Percentiles rank a stretch among this genome's conserved stretches.
Conservation (phyloP, 2,113 vertebrate genomes). For the Notothenia coriiceps region DNA sequence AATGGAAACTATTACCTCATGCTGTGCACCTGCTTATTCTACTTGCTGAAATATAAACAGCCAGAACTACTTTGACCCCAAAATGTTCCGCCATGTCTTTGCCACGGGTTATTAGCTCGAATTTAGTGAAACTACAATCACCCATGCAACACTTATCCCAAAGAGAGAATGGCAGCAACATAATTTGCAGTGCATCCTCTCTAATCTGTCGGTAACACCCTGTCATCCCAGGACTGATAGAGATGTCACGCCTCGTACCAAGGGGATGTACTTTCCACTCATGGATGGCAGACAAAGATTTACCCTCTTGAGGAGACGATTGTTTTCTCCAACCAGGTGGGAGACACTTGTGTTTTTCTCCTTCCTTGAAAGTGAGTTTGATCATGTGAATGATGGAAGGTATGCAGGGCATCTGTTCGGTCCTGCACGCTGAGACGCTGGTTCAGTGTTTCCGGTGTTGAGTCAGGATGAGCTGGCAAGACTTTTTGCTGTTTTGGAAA, state of each 20-base stretch:
- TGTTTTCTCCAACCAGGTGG: constrained; percentile 51
- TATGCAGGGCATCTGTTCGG: constrained; percentile 68
- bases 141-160: constrained; percentile 1
- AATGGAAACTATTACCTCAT: constrained; percentile 53
- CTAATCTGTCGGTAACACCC: constrained; percentile 49
- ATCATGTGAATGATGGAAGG: constrained; percentile 58
- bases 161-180: constrained; percentile 16
- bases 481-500: neutral
- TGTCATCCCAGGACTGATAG: constrained; percentile 52
- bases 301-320: constrained; percentile 44
- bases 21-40: constrained; percentile 39
- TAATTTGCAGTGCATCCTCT: constrained; percentile 34
- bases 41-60: constrained; percentile 20
- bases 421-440: constrained; percentile 44
- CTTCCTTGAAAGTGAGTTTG: constrained; percentile 14
- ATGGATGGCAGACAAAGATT: constrained; percentile 59
- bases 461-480: constrained; percentile 24
- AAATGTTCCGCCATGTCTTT: constrained; percentile 9
- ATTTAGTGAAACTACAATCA: constrained; percentile 31
- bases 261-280: constrained; percentile 52
- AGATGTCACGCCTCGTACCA: constrained; percentile 61
- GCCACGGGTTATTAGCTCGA: constrained; percentile 4
- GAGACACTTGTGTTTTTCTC: constrained; percentile 39
- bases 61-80: neutral
- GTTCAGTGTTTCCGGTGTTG: constrained; percentile 23